These are phyloP conservation scores for Polyommatus iphigenia DNA, from an alignment of 2,888 invertebrate species.

Conservation along the genomic window DNA sequence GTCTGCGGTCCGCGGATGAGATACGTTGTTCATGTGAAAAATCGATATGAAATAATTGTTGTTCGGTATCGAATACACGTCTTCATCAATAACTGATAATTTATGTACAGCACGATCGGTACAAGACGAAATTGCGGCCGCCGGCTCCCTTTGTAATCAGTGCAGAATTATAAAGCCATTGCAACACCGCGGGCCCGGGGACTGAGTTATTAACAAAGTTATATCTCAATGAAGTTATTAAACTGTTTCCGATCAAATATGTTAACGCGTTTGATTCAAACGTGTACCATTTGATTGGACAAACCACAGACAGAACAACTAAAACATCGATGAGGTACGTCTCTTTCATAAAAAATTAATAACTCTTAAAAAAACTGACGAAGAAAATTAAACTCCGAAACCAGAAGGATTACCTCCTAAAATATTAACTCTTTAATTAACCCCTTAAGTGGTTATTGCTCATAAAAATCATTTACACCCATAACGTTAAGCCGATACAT, in stretches of 20 bases:
- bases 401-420: neutral
- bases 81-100: conserved; percentile 81
- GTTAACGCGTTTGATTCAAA: conserved; percentile 1
- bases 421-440: conserved; percentile 23
- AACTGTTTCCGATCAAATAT: conserved; percentile 43
- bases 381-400: neutral
- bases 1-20: neutral
- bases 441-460: conserved; percentile 20
- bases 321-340: neutral
- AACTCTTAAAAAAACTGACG: neutral
- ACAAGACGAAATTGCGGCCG: conserved; percentile 81
- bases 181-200: conserved; percentile 70
- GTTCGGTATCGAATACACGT: conserved; percentile 61
- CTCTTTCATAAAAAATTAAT: neutral
- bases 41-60: conserved; percentile 48
- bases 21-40: conserved; percentile 30
- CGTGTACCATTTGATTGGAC: neutral
- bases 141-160: conserved; percentile 82
- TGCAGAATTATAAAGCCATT: conserved; percentile 77
- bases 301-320: neutral
- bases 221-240: conserved; percentile 58
- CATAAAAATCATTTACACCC: conserved; percentile 42
- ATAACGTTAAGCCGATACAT: conserved; percentile 49
- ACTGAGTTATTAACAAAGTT: conserved; percentile 61
- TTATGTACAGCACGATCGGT: conserved; percentile 77